Base-by-base conservation (phyloP, 2,888 invertebrate species). In the Chalcosyrphus nemorum region DNA sequence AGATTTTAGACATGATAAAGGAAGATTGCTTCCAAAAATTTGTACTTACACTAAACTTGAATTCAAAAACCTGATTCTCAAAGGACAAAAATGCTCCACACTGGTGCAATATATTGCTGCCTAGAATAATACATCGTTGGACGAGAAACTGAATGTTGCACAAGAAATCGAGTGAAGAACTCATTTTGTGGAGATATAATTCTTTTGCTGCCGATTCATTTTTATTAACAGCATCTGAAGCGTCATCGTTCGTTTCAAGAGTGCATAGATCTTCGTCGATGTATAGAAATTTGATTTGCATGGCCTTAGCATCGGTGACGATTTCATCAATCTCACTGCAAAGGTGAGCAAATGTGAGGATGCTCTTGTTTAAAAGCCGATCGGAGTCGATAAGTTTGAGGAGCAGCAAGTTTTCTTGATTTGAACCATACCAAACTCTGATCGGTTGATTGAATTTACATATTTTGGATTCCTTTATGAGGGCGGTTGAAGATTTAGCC, bases 311-410 rank as follows among this genome's bases (percentile, higher is more conserved):
- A 90, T 96, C 95, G 66, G 92, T 91, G 87, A 94, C 93, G 13
- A 98, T 92, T 65, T 93, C 90, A 68, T 93, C 92, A 77, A 96
- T 94, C 92, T 98, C 98, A 87, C 94, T 93, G 90, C 96, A 97
- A 1, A 97, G 92, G 6, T 95, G 94, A 13, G 95, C 94, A 76
- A 98, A 93, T 0, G 96, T 96, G 45, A 95, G 94, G 6, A 98
- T 92, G 52, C 97, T 93, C 92, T 96, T 95, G 35, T 95, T 95
- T 87, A 97, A 93, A 57, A 95, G 92, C 89, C 95, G 95, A 91
- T 97, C 97, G 21, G 96, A 96, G 86, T 95, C 94, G 9, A 96
- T 94, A 80, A 97, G 90, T 86, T 95, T 94, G 32, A 95, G 92
- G 32, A 96, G 90, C 3, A 94, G 92, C 11, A 94, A 92, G 86